A percentile compares a stretch with the other conserved stretches of the same genome.
Conservation (phyloP, 2,888 invertebrate species). For the Tubulanus polymorphus region DNA sequence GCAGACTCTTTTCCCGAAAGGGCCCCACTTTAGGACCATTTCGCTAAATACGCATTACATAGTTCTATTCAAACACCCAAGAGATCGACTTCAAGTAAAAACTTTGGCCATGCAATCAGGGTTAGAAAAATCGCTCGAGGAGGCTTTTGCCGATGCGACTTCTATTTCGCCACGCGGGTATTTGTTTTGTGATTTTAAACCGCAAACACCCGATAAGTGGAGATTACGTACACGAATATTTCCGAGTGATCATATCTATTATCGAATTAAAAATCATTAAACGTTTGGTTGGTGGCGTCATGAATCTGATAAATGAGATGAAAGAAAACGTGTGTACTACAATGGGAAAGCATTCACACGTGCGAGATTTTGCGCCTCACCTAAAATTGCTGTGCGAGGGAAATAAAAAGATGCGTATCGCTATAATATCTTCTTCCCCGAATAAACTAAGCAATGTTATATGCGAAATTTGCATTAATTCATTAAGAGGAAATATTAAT, state of each 20-base stretch:
- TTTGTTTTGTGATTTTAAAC: slow-evolving; percentile 13
- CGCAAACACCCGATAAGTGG: slow-evolving; percentile 8
- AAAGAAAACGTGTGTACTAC: no score
- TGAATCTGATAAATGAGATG: no score
- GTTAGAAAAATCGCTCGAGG: slow-evolving; percentile 3
- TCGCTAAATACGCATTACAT: slow-evolving; percentile 14
- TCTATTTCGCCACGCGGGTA: slow-evolving; percentile 8
- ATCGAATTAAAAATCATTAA: no score
- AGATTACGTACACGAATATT: slow-evolving; percentile 16
- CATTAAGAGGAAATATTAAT: neutral
- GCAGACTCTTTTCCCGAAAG: slow-evolving; percentile 16
- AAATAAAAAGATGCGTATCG: no score
- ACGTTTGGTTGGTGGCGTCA: no score
- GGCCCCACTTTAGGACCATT: slow-evolving; percentile 13
- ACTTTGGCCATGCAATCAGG: slow-evolving; percentile 13
- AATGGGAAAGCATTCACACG: no score
- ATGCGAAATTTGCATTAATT: neutral
- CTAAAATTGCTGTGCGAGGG: no score
- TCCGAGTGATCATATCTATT: slow-evolving; percentile 2
- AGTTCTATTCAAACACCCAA: slow-evolving; percentile 11
- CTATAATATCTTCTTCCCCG: no score
- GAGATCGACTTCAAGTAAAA: slow-evolving; percentile 13
- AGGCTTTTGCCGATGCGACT: slow-evolving; percentile 15
- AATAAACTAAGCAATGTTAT: neutral
- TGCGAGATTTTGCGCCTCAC: no score